These are phyloP conservation scores for Drosophila burlai DNA, from an alignment of 1,140 invertebrate genomes.

Conservation along the genomic window DNA sequence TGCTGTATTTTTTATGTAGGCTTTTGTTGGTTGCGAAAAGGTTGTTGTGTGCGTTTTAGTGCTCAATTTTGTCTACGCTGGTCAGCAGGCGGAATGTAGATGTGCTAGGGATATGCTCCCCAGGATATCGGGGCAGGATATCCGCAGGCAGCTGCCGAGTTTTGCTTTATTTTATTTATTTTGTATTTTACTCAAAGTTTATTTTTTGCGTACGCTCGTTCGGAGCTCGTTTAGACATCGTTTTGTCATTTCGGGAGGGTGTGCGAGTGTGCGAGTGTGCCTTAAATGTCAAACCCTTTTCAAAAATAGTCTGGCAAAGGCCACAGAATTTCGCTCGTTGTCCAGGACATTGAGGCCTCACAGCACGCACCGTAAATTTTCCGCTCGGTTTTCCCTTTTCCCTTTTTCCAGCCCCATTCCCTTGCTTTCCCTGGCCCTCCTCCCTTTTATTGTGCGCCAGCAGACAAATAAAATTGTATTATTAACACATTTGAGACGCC, in stretches of 20 bases:
- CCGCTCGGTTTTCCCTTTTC: slow-evolving; percentile 46
- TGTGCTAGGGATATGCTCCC: slow-evolving; percentile 3
- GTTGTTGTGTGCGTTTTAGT: slow-evolving; percentile 54
- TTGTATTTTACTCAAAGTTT: slow-evolving; percentile 45
- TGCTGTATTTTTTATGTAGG: background rate
- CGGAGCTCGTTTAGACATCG: slow-evolving; percentile 77
- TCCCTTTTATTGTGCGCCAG: background rate
- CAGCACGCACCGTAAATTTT: slow-evolving; percentile 72
- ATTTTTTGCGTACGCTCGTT: slow-evolving; percentile 65
- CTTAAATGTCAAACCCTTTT: slow-evolving; percentile 80
- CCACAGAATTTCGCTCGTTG: slow-evolving; percentile 47
- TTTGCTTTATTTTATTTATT: slow-evolving; percentile 63
- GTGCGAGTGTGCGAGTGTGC: slow-evolving; percentile 25
- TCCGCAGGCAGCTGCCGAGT: slow-evolving; percentile 35
- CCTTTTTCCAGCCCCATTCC: background rate
- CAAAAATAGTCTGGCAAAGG: slow-evolving; percentile 67
- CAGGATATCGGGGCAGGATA: slow-evolving; percentile 13
- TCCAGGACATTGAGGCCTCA: slow-evolving; percentile 11
- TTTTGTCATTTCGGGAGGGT: slow-evolving; percentile 66
- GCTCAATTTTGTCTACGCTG: slow-evolving; percentile 50
- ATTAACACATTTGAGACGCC: slow-evolving; percentile 76
- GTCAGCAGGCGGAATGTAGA: slow-evolving; percentile 41
- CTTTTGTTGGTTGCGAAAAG: slow-evolving; percentile 8
- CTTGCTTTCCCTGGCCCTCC: no score
- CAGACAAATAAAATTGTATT: slow-evolving; percentile 78